Base-by-base conservation (phyloP, 2,113 vertebrate genomes). In the Semicossyphus pulcher region DNA sequence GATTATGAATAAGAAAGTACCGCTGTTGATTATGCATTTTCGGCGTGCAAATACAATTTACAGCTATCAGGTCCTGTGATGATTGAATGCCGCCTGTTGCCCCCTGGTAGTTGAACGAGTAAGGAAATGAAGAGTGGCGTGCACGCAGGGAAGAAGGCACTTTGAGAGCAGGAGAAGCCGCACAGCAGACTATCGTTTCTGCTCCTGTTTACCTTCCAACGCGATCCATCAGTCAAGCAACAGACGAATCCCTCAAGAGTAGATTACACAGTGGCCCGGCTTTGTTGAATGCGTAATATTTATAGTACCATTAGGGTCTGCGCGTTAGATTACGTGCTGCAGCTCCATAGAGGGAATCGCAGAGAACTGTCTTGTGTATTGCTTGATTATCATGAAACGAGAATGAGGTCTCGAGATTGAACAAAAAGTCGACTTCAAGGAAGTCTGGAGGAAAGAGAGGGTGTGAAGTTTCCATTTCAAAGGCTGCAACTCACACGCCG, bases 1-100 rank as follows among this genome's bases (percentile, higher is more conserved):
- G 83, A 90, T 90, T 89, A 89, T 88, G 84, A 88, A 87, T 83
- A 91, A 84, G 75, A 86, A 90, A 81, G 83, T 70, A 78, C 78
- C 60, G 66, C 81, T 74, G 82, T 91, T 86, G 87, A 90, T 89
- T 91, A 87, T 91, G 88, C 86, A 75, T 88, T 90, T 90, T 86
- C 72, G 12, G 65, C 14, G 58, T 49, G 34, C 53, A 25, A 86
- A 90, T 87, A 84, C 84, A 90, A 85, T 89, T 89, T 85, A 82
- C 88, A 88, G 84, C 87, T 82, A 87, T 87, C 80, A 84, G 78
- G 85, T 73, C 81, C 81, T 86, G 76, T 76, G 85, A 81, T 91
- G 89, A 91, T 89, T 90, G 86, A 88, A 87, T 64, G 76, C 81
- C 48, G 72, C 84, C 73, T 83, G 85, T 87, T 83, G 76, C 81